phyloP scores from a whole-genome alignment of 1,140 invertebrate species.

The Drosophila takahashii region DNA sequence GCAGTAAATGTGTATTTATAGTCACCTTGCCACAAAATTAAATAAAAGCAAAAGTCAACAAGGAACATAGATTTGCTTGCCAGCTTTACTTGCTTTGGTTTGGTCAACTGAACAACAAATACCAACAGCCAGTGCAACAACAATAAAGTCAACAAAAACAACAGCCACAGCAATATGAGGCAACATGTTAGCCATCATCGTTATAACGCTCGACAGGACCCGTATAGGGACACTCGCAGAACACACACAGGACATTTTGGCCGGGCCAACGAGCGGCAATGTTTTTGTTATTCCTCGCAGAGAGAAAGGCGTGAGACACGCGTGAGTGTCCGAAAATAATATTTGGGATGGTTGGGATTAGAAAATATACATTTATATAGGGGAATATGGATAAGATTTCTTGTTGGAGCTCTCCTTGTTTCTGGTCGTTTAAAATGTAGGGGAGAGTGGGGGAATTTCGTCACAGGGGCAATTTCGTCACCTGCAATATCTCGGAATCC shows the following conservation, averaged over 20 bases:
- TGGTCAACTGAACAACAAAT: conserved; percentile 74
- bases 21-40: conserved; percentile 80
- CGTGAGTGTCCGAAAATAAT: neutral
- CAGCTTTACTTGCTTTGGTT: conserved; percentile 68
- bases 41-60: conserved; percentile 83
- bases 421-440: too few species aligned
- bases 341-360: neutral
- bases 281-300: conserved; percentile 33
- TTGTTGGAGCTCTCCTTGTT: too few species aligned
- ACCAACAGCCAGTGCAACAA: conserved; percentile 26
- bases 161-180: conserved; percentile 32
- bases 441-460: too few species aligned
- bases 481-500: too few species aligned
- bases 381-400: too few species aligned
- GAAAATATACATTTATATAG: neutral
- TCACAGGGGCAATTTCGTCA: too few species aligned
- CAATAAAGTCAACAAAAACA: conserved; percentile 19
- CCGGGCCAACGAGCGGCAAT: conserved; percentile 19
- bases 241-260: conserved; percentile 29
- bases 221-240: conserved; percentile 37
- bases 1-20: conserved; percentile 75
- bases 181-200: conserved; percentile 77
- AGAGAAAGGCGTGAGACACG: conserved; percentile 45
- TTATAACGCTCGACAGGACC: conserved; percentile 67
- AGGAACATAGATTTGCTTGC: conserved; percentile 80